A percentile compares a stretch with the other conserved stretches of the same genome.
Conservation (phyloP, 1,140 invertebrate species). For the Popillia japonica region DNA sequence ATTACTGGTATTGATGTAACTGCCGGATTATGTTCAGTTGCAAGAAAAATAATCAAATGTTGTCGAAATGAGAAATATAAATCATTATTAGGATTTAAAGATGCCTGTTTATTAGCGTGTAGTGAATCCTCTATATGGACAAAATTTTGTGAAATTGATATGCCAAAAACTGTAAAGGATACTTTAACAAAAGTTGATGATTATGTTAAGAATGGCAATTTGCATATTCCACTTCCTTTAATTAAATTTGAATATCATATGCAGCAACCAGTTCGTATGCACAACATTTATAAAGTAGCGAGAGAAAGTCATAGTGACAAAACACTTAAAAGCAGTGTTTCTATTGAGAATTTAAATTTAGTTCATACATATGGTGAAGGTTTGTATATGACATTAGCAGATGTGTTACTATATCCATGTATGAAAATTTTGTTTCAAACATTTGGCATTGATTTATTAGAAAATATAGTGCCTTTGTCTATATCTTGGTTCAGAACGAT, state of each 20-base stretch:
- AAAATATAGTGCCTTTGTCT: constrained; percentile 70
- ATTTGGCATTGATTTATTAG: constrained; percentile 60
- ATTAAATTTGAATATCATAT: constrained; percentile 86
- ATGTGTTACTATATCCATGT: constrained; percentile 81
- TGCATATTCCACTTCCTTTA: constrained; percentile 68
- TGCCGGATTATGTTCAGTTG: constrained; percentile 68
- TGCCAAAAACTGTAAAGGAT: constrained; percentile 67
- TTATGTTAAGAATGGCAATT: constrained; percentile 42
- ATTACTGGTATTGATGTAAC: constrained; percentile 69
- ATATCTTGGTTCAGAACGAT: constrained; percentile 72
- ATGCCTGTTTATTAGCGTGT: constrained; percentile 79
- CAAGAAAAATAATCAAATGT: constrained; percentile 70
- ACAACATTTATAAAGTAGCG: constrained; percentile 85
- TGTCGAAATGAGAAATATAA: constrained; percentile 59
- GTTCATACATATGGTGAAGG: constrained; percentile 86
- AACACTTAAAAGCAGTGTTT: constrained; percentile 61
- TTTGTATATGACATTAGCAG: constrained; percentile 81
- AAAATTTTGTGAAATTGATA: constrained; percentile 89
- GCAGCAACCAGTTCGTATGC: constrained; percentile 81
- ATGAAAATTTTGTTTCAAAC: constrained; percentile 72
- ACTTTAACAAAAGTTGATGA: constrained; percentile 43
- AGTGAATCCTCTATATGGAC: constrained; percentile 91
- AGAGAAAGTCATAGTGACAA: constrained; percentile 64
- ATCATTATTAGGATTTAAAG: constrained; percentile 77
- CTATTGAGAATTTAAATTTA: constrained; percentile 65